Evolutionary conservation across 2,888 invertebrate species (phyloP).

Genomic region (Agapostemon virescens): DNA sequence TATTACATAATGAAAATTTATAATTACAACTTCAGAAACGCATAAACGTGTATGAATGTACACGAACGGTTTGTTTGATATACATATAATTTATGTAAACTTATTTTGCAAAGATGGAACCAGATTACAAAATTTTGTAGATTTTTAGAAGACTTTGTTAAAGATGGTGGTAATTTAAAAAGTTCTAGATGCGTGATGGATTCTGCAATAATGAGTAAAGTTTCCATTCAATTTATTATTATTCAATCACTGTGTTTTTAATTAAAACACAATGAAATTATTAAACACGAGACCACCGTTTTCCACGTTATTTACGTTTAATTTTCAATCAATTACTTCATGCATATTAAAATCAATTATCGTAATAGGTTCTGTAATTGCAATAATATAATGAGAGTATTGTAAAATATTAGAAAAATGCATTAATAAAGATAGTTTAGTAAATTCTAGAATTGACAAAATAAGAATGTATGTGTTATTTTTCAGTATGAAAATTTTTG

Average conservation of each 20-base stretch:
- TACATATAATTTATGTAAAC: background rate
- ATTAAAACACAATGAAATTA: background rate
- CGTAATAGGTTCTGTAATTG: background rate
- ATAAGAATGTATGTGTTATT: too few relatives aligned
- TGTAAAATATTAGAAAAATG: background rate
- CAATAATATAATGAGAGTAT: background rate
- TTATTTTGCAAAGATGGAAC: background rate
- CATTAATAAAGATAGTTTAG: background rate
- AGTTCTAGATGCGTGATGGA: too few relatives aligned
- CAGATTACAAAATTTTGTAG: background rate
- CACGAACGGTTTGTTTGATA: too few relatives aligned
- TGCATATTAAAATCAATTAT: background rate
- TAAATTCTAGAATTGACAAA: background rate
- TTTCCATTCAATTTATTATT: background rate
- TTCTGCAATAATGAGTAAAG: background rate
- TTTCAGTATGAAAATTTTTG: too few relatives aligned
- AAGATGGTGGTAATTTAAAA: too few relatives aligned
- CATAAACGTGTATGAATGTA: too few relatives aligned
- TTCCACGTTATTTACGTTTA: background rate
- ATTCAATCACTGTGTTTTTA: background rate
- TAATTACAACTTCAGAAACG: too few relatives aligned
- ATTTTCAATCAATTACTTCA: background rate
- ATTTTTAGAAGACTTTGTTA: too few relatives aligned
- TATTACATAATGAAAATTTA: too few relatives aligned
- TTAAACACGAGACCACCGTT: background rate